Conservation (phyloP, 2,888 invertebrate genomes). For the Eupithecia abbreviata region DNA sequence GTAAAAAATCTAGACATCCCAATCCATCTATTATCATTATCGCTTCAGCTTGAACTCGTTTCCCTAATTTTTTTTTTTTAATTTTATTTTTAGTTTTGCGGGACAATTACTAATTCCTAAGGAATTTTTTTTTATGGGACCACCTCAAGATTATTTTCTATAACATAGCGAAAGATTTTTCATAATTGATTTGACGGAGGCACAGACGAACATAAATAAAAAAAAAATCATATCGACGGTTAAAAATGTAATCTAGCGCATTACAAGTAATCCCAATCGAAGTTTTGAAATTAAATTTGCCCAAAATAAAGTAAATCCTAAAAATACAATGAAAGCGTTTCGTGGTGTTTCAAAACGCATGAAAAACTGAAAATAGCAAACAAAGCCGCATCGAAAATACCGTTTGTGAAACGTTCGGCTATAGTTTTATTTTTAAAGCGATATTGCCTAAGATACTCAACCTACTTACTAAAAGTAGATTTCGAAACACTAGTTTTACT, state of each 20-base stretch:
- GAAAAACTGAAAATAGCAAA: slow-evolving; percentile 22
- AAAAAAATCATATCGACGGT: too few species aligned
- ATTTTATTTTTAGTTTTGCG: too few species aligned
- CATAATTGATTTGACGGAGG: too few species aligned
- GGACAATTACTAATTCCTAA: too few species aligned
- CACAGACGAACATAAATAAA: too few species aligned
- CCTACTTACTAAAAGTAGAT: slow-evolving; percentile 37
- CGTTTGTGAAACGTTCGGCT: slow-evolving; percentile 28
- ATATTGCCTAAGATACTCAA: slow-evolving; percentile 42
- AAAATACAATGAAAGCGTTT: background rate
- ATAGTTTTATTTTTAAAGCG: slow-evolving; percentile 34
- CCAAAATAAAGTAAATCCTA: background rate
- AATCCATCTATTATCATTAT: background rate
- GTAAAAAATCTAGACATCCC: too few species aligned
- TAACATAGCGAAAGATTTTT: too few species aligned
- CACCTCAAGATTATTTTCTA: too few species aligned
- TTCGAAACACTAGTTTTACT: slow-evolving; percentile 40
- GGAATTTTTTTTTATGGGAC: too few species aligned
- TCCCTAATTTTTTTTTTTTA: too few species aligned
- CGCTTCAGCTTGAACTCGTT: background rate
- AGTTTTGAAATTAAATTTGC: background rate
- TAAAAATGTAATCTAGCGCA: too few species aligned
- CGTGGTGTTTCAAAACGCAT: slow-evolving; percentile 13
- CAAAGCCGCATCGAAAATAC: slow-evolving; percentile 12
- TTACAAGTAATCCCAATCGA: too few species aligned